phyloP scores from a whole-genome alignment of 2,113 vertebrate species.

The Dicerorhinus sumatrensis region DNA sequence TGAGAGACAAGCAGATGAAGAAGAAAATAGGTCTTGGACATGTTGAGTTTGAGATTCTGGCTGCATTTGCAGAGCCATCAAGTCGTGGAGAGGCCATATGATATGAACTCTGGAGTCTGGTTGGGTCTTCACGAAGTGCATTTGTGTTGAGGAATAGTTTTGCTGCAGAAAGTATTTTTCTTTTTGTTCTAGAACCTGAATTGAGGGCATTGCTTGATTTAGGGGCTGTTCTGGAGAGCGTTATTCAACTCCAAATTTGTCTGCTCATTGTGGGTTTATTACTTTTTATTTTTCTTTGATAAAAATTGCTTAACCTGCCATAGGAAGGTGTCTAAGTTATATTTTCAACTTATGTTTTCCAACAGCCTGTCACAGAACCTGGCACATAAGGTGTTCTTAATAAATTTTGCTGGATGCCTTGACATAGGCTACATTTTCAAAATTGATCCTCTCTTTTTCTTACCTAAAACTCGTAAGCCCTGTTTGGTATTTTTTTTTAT shows the following conservation, averaged over 20 bases:
- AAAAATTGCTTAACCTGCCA: conserved; percentile 39
- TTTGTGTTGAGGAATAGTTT: conserved; percentile 12
- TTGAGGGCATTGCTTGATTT: background rate
- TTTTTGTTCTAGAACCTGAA: conserved; percentile 1
- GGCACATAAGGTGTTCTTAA: background rate
- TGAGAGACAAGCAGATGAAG: background rate
- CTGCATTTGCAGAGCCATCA: background rate
- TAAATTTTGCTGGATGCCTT: background rate
- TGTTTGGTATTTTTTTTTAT: background rate
- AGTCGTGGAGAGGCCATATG: background rate
- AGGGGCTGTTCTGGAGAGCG: background rate
- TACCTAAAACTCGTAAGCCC: background rate
- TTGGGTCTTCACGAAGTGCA: background rate
- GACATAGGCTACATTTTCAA: background rate
- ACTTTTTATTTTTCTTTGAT: conserved; percentile 37
- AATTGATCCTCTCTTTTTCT: background rate
- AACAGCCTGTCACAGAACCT: background rate
- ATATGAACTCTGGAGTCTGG: background rate
- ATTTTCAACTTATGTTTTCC: conserved; percentile 47
- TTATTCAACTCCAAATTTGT: conserved; percentile 31
- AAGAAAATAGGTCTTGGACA: background rate
- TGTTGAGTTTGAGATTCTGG: background rate
- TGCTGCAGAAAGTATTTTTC: background rate
- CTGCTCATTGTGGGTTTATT: conserved; percentile 20
- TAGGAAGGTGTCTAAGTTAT: background rate